Conservation (phyloP, 2,113 vertebrate species). For the Chloebia gouldiae region DNA sequence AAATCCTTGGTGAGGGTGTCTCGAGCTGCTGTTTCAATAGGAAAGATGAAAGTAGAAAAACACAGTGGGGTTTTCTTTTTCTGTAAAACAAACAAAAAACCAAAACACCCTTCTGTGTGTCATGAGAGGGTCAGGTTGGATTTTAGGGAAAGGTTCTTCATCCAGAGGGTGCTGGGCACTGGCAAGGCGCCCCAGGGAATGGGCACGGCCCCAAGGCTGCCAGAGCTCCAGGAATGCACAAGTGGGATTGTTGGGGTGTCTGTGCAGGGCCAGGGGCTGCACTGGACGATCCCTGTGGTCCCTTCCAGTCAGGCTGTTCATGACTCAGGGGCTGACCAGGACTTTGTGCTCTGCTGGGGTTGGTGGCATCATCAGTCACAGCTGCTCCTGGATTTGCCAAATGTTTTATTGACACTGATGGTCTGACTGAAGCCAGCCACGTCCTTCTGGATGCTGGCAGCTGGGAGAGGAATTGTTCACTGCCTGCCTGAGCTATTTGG, state of each 20-base stretch:
- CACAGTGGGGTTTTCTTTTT: not conserved
- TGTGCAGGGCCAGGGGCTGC: not conserved
- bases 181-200: not conserved
- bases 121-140: accelerated
- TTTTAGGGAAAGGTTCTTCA: accelerated
- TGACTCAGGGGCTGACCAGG: not conserved
- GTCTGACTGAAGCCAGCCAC: not conserved
- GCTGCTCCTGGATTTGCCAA: not conserved
- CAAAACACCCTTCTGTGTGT: not conserved
- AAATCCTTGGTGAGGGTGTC: not conserved
- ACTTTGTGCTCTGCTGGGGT: not conserved
- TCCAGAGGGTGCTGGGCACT: not conserved
- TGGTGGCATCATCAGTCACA: not conserved
- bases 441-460: not conserved
- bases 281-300: accelerated
- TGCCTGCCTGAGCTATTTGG: not conserved
- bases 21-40: not conserved
- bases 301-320: not conserved
- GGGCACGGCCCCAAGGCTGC: not conserved
- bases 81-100: not conserved
- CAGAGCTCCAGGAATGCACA: not conserved
- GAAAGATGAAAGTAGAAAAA: not conserved
- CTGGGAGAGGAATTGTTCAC: not conserved
- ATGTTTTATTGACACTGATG: not conserved
- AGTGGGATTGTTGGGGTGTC: not conserved